A percentile compares a stretch with the other conserved stretches of the same genome.
These are phyloP conservation scores for Bucco capensis DNA, from an alignment of 2,113 vertebrate species.

Conservation along the genomic window DNA sequence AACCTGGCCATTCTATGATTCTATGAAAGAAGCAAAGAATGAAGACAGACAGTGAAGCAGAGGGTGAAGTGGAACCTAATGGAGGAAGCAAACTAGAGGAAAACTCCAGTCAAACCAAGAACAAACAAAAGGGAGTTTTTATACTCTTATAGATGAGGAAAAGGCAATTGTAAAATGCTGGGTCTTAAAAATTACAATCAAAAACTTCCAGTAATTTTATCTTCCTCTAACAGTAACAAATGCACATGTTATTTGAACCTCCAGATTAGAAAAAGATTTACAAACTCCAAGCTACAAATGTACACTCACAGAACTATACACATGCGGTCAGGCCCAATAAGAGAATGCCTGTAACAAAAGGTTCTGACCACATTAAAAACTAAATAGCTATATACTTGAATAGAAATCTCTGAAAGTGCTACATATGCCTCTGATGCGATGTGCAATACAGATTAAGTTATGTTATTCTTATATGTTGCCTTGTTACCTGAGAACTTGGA, in stretches of 20 bases:
- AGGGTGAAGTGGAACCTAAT: neutral
- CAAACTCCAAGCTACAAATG: neutral
- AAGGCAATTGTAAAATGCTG: neutral
- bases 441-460: neutral
- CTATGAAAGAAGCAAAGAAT: neutral
- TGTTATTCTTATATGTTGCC: neutral
- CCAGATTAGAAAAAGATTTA: neutral
- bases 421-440: neutral
- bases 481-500: constrained; percentile 89
- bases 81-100: neutral
- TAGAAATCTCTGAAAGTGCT: neutral
- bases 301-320: constrained; percentile 1
- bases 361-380: neutral
- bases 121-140: neutral
- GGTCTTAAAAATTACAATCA: neutral
- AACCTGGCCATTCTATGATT: too few relatives aligned
- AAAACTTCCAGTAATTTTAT: neutral
- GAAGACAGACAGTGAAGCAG: neutral
- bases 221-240: neutral
- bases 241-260: neutral
- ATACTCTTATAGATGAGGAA: neutral
- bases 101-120: neutral
- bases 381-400: neutral
- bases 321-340: neutral
- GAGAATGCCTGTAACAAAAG: constrained; percentile 16